These are phyloP conservation scores for Alcedo quadribrachys DNA, from an alignment of 2,797 vertebrate species.

Conservation along the genomic window DNA sequence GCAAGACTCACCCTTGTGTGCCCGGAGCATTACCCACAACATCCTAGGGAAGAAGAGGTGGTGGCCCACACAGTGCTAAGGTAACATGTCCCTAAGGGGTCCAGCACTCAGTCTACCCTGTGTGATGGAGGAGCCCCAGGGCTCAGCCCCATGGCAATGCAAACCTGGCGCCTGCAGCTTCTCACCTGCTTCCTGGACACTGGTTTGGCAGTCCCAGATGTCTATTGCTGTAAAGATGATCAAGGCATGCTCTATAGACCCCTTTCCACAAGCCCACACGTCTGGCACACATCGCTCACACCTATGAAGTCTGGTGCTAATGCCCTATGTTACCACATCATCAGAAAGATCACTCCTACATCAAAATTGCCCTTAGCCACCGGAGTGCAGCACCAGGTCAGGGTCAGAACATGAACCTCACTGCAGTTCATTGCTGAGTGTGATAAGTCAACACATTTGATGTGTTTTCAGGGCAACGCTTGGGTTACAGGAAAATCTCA, in stretches of 20 bases:
- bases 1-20: background rate
- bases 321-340: background rate
- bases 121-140: fast-evolving
- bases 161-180: background rate
- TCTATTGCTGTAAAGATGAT: background rate
- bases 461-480: background rate
- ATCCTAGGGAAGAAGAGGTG: background rate
- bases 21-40: background rate
- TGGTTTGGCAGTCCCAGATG: background rate
- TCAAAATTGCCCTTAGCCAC: background rate
- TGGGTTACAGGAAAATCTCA: background rate
- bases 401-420: background rate
- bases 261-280: background rate
- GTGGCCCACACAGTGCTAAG: background rate
- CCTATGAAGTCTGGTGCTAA: background rate
- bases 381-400: background rate
- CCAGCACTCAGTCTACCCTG: fast-evolving
- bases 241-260: background rate
- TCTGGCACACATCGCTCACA: background rate
- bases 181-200: background rate
- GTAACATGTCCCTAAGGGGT: background rate
- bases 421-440: background rate
- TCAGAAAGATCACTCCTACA: background rate
- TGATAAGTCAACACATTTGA: background rate
- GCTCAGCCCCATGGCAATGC: background rate